These are phyloP conservation scores for Uloborus diversus DNA, from an alignment of 1,140 invertebrate genomes.

Conservation along the genomic window DNA sequence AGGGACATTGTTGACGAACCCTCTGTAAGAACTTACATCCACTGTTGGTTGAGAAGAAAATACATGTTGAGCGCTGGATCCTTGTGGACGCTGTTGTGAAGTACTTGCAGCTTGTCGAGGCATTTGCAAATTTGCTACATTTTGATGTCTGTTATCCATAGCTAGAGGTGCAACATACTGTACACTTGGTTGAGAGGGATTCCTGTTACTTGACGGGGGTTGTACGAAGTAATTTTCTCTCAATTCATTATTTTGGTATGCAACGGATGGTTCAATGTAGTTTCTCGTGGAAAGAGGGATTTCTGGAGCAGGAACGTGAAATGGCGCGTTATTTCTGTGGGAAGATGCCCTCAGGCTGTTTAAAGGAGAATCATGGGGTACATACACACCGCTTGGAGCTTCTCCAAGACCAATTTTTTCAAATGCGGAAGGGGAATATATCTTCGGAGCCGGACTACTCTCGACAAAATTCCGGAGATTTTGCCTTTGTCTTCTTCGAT, in stretches of 20 bases:
- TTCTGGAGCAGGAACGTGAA: background rate
- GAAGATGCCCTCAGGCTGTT: constrained; percentile 16
- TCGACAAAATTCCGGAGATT: background rate
- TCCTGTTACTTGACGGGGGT: background rate
- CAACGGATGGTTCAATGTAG: background rate
- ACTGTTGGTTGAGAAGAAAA: background rate
- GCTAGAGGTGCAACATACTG: background rate
- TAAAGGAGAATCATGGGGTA: constrained; percentile 43
- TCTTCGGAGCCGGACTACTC: constrained; percentile 1
- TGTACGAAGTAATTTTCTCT: background rate
- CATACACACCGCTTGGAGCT: constrained; percentile 36
- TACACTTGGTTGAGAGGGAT: background rate
- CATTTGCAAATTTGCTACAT: background rate
- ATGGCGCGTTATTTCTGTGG: background rate
- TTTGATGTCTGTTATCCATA: background rate
- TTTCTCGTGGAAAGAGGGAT: background rate
- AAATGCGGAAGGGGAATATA: constrained; percentile 25
- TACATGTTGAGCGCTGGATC: background rate
- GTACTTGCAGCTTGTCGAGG: background rate
- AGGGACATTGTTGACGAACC: background rate
- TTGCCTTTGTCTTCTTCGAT: constrained; percentile 6
- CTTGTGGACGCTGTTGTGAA: background rate
- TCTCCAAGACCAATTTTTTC: constrained; percentile 38
- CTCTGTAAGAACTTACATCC: background rate
- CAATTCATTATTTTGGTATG: background rate